Base-by-base conservation (phyloP, 1,140 invertebrate genomes). In the Trichonephila clavipes region DNA sequence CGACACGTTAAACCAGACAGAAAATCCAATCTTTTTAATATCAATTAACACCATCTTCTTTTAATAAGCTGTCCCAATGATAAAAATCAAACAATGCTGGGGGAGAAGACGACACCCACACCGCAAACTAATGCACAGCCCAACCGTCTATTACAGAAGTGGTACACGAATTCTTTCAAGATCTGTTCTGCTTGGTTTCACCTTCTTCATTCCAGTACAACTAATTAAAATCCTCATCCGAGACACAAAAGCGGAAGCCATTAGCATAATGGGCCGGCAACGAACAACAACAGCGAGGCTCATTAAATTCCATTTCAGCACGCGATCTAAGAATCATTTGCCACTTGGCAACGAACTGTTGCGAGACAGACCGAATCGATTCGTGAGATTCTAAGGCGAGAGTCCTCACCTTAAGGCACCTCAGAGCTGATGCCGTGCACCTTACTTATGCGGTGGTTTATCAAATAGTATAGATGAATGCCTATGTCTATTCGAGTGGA, bases 151-250 rank as follows among this genome's bases (percentile, higher is more conserved):
- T 28, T 28, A 77, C 34, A 16, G 34, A 69, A 69, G 66, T 24
- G 24, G n/a, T n/a, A 19, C 12, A 10, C 21, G 21, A 28, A 24
- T 24, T 24, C 24, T 24, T 66, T 0, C 1, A 14, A 24, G 69
- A 77, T 77, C 72, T 77, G 72, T 77, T 77, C 28, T 40, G 72
- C 24, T 40, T 18, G 72, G 72, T 40, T 40, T 77, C 24, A 77
- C 34, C 72, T 28, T 19, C 28, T 34, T 5, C 24, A 28, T 18
- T 34, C 28, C 72, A 40, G 18, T 28, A 34, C 69, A 34, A 77
- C 69, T 77, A 77, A 77, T 77, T 77, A 77, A 77, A 77, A 77
- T 34, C 72, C 28, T 77, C 72, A 40, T 28, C 69, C 14, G 28
- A 40, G 18, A 77, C 72, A 69, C 66, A 69, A 77, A 40, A 16